Conservation (phyloP, 2,797 vertebrate genomes). For the Balearica regulorum region DNA sequence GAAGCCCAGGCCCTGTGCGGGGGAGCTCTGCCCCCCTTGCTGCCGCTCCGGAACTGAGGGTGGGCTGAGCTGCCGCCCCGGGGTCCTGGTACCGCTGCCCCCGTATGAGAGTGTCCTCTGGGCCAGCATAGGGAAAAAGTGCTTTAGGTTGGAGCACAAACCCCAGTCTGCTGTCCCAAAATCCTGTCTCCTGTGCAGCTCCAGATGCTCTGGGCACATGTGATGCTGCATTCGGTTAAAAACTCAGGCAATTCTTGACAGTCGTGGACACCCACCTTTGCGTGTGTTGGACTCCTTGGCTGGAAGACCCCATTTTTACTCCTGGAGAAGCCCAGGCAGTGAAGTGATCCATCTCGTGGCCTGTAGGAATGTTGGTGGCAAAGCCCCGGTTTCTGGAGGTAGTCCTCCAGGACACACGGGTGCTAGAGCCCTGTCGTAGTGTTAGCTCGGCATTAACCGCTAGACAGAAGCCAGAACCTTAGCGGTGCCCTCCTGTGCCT, state of each 20-base stretch:
- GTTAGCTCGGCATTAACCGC: background rate
- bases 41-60: background rate
- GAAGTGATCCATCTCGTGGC: background rate
- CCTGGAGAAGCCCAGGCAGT: background rate
- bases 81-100: background rate
- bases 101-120: rapidly evolving
- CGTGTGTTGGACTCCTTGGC: background rate
- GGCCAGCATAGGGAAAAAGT: background rate
- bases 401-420: background rate
- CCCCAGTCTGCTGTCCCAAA: background rate
- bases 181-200: background rate
- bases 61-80: background rate
- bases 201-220: background rate
- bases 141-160: background rate
- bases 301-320: background rate
- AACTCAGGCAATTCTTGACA: background rate
- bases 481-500: constrained; percentile 19
- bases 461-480: constrained; percentile 26
- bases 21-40: background rate
- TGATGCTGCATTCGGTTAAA: rapidly evolving
- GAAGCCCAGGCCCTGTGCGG: background rate
- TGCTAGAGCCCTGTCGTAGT: background rate
- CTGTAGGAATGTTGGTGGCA: background rate
- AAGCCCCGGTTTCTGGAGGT: background rate
- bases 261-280: background rate